Evolutionary conservation across 2,797 vertebrate genomes (phyloP), one percentile per base, ranked within the genome.

Genomic region (Bryconaethiops microstoma): DNA sequence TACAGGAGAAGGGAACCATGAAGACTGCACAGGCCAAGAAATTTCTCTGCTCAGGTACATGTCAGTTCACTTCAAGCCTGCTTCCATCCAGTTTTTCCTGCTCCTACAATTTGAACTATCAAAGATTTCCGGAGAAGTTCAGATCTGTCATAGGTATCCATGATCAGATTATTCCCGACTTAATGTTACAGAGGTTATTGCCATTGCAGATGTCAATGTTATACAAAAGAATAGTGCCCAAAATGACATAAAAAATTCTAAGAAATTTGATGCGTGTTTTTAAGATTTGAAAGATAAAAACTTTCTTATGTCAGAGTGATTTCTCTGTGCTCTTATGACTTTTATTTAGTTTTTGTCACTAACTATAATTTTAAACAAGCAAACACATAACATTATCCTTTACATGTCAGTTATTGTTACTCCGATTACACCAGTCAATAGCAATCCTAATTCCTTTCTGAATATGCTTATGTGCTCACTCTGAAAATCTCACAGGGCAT

Each of bases 1-100:
- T 99, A 16, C 94, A 97, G 72, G 96, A 98, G 89, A 98, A 97
- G 86, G 97, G 98, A 80, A 97, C 96, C 90, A 97, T 99, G 95
- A 97, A 97, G 89, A 93, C 92, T 80, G 88, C 91, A 85, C 95
- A 99, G 91, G 95, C 96, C 90, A 99, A 97, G 92, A 97, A 97
- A 92, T 99, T 98, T 87, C 95, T 99, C 84, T 98, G 96, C 88
- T 99, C 98, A 86, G 98, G 98, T 99, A 92, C 80, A 90, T 88
- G 52, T 67, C 55, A 39, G 12, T 19, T 74, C 40, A 42, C 25
- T 25, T 72, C 71, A 80, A 40, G 19, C 19, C 59, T 52, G 48
- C 17, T 29, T n/a, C 29, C 39, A 16, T 39, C 5, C 25, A 64
- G 29, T 1, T 7, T n/a, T 64, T 19, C 1, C 63, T 2, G 7